Conservation (phyloP, 2,888 invertebrate genomes). For the Cryptus armator region DNA sequence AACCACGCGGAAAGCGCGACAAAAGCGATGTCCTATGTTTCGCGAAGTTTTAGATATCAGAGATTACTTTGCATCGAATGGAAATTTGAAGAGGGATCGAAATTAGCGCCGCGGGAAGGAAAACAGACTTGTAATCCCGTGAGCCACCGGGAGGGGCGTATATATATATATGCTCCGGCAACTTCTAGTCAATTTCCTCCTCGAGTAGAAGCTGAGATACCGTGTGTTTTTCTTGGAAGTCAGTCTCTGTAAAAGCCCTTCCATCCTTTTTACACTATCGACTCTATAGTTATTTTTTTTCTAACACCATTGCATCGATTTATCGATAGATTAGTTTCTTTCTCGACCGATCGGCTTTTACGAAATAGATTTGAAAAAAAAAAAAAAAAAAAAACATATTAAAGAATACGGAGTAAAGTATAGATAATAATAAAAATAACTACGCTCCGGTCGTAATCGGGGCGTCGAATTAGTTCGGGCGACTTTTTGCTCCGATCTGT, state of each 20-base stretch:
- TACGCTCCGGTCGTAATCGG: slow-evolving; percentile 39
- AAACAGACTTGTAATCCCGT: slow-evolving; percentile 77
- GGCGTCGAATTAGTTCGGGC: slow-evolving; percentile 57
- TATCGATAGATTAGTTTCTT: slow-evolving; percentile 34
- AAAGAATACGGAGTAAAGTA: not conserved
- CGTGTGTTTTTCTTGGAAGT: slow-evolving; percentile 54
- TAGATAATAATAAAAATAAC: slow-evolving; percentile 27
- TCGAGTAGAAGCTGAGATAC: slow-evolving; percentile 42
- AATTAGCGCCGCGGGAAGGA: slow-evolving; percentile 70
- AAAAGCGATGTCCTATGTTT: not conserved
- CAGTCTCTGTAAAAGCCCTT: slow-evolving; percentile 38
- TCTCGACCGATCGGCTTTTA: not conserved
- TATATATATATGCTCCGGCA: slow-evolving; percentile 71
- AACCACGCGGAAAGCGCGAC: not conserved
- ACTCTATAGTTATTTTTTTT: not conserved
- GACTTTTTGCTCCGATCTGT: slow-evolving; percentile 42
- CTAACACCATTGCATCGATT: slow-evolving; percentile 25
- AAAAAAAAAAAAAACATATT: not conserved
- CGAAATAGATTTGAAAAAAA: not conserved
- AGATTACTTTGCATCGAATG: not conserved
- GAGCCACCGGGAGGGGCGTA: slow-evolving; percentile 72
- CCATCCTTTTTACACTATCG: not conserved
- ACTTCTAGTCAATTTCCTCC: slow-evolving; percentile 76
- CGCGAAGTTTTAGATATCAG: not conserved
- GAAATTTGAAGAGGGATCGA: slow-evolving; percentile 43